phyloP scores from a whole-genome alignment of 2,888 invertebrate species.

The Eurois occulta region DNA sequence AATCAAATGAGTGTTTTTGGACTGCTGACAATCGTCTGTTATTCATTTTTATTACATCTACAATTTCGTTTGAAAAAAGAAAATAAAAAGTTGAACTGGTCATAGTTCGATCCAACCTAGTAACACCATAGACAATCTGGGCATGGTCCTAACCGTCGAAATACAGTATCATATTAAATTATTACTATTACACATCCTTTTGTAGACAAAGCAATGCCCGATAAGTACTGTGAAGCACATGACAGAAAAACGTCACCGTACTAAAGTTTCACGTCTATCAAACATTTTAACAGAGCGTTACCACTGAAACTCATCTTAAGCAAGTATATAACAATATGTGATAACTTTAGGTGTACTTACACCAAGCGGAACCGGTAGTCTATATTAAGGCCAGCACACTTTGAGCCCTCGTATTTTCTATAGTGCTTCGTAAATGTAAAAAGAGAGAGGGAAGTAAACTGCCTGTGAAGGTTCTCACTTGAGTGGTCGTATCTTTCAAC shows the following conservation, averaged over 20 bases:
- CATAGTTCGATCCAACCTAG: not conserved
- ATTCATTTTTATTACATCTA: not conserved
- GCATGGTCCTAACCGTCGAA: not conserved
- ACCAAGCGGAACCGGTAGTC: constrained; percentile 78
- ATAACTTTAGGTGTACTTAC: constrained; percentile 70
- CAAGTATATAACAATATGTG: constrained; percentile 60
- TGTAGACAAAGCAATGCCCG: constrained; percentile 7
- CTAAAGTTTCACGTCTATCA: constrained; percentile 36
- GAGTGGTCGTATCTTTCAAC: constrained; percentile 76
- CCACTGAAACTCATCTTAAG: constrained; percentile 62
- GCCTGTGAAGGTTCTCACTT: constrained; percentile 71
- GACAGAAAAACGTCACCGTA: constrained; percentile 25
- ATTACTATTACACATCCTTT: constrained; percentile 7
- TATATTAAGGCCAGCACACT: constrained; percentile 67
- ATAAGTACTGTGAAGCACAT: not conserved
- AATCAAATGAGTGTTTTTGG: not conserved
- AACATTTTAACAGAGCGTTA: constrained; percentile 64
- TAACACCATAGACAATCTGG: not conserved
- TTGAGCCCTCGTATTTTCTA: constrained; percentile 72
- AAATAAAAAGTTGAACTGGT: not conserved
- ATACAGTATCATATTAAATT: not conserved
- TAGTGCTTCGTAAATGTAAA: constrained; percentile 64
- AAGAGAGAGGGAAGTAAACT: constrained; percentile 73
- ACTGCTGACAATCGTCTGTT: not conserved
- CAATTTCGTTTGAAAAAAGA: not conserved